These are phyloP conservation scores for Mythimna pallens DNA, from an alignment of 2,888 invertebrate species.

Conservation along the genomic window DNA sequence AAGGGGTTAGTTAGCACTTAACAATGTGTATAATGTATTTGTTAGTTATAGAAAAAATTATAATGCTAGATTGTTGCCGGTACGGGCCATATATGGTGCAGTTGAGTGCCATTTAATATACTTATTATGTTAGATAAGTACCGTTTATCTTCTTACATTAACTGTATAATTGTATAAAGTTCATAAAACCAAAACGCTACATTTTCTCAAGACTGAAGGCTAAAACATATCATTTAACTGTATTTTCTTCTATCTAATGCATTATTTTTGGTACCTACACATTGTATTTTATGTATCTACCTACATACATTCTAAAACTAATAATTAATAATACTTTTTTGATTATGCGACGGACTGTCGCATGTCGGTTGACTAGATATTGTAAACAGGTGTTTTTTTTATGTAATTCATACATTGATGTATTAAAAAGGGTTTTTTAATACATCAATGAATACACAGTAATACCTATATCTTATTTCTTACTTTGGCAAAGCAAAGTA, in stretches of 20 bases:
- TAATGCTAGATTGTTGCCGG: conserved; percentile 19
- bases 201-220: conserved; percentile 82
- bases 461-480: conserved; percentile 3
- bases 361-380: not conserved
- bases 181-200: conserved; percentile 62
- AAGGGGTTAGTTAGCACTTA: conserved; percentile 30
- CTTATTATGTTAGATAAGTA: conserved; percentile 17
- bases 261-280: conserved; percentile 41
- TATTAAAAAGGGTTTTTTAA: too few relatives aligned
- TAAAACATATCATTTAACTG: conserved; percentile 83
- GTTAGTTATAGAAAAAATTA: conserved; percentile 4
- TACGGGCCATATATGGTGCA: conserved; percentile 19
- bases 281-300: conserved; percentile 23
- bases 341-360: not conserved
- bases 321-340: not conserved
- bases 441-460: too few relatives aligned
- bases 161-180: conserved; percentile 13
- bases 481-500: conserved; percentile 1
- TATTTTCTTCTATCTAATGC: conserved; percentile 69
- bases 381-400: conserved; percentile 3
- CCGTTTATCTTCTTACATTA: conserved; percentile 16
- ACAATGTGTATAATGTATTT: conserved; percentile 10
- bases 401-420: not conserved
- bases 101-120: conserved; percentile 24
- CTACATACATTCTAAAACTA: conserved; percentile 5